Evolutionary conservation across 2,888 invertebrate genomes (phyloP).

Genomic region (Antitype chi): DNA sequence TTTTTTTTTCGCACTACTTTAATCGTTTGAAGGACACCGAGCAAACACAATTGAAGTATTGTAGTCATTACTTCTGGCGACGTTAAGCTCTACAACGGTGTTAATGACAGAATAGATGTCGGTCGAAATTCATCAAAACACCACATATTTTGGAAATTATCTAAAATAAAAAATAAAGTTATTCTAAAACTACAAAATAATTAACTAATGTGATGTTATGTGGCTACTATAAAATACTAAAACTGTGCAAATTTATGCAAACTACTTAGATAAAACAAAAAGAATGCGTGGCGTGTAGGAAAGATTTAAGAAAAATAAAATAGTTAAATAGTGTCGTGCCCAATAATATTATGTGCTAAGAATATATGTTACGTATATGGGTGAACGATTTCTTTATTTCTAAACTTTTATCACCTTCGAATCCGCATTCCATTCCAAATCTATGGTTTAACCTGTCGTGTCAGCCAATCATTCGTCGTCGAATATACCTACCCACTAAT

Average conservation of each 20-base stretch:
- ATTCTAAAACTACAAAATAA: not conserved
- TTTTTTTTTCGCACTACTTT: too few species aligned
- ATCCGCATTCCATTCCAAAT: conserved; percentile 71
- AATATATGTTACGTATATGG: conserved; percentile 51
- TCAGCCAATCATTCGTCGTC: conserved; percentile 29
- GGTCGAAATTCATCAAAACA: not conserved
- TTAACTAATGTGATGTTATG: not conserved
- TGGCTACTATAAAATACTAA: not conserved
- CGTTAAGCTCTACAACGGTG: too few species aligned
- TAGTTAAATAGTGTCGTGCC: conserved; percentile 12
- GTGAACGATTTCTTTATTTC: conserved; percentile 57
- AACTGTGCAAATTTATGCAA: conserved; percentile 18
- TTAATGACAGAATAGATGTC: not conserved
- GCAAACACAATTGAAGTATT: too few species aligned
- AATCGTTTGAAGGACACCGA: too few species aligned
- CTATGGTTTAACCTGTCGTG: conserved; percentile 63
- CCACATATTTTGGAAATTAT: not conserved
- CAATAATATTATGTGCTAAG: conserved; percentile 34
- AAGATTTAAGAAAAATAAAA: conserved; percentile 24
- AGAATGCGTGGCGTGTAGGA: not conserved
- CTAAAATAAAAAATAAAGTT: not conserved
- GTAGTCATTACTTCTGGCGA: too few species aligned
- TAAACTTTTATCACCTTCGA: conserved; percentile 38
- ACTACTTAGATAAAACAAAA: conserved; percentile 13
- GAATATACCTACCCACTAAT: conserved; percentile 52